Evolutionary conservation across 2,113 vertebrate species (phyloP), one percentile per base, ranked within the genome.

Genomic region (human): DNA sequence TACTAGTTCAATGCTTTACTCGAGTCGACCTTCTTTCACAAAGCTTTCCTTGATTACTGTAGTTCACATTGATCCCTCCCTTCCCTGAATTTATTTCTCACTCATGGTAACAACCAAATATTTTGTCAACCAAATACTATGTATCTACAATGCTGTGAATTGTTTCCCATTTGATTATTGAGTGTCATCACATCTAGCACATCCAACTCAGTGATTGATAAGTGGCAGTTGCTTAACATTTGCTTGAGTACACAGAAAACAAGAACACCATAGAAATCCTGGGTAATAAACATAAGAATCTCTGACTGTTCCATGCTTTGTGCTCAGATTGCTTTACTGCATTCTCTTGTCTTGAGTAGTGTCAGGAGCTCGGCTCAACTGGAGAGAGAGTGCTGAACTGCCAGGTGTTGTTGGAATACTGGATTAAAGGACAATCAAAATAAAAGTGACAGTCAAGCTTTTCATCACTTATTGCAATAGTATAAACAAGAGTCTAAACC

Each of bases 61-160:
- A 40, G 43, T 72, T 48, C 16, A 27, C 38, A 35, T 13, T 85
- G 35, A 8, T 73, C n/a, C 68, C 25, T 59, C 52, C 48, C 25
- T 86, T 40, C 40, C 35, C 17, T 40, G 3, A 76, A 55, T 61
- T 83, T 8, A 17, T 55, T 95, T 92, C 64, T 93, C 16, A 35
- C 35, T 82, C 48, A 43, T 27, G 68, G 20, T 83, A 35, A 81
- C 59, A 78, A 50, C 25, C 55, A 72, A 70, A 30, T 55, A 61
- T 64, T 95, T 84, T 93, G 20, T 85, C 57, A 38, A 92, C 55
- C 72, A 79, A 94, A 79, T 75, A 13, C 38, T 92, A 66, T 73
- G 8, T 85, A 80, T 90, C 43, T 89, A 66, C 35, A 79, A 23
- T 78, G 40, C 27, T 64, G n/a, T 91, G 59, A 72, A 88, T 91